Base-by-base conservation (phyloP, 2,888 invertebrate species). In the Phymatocera aterrima region DNA sequence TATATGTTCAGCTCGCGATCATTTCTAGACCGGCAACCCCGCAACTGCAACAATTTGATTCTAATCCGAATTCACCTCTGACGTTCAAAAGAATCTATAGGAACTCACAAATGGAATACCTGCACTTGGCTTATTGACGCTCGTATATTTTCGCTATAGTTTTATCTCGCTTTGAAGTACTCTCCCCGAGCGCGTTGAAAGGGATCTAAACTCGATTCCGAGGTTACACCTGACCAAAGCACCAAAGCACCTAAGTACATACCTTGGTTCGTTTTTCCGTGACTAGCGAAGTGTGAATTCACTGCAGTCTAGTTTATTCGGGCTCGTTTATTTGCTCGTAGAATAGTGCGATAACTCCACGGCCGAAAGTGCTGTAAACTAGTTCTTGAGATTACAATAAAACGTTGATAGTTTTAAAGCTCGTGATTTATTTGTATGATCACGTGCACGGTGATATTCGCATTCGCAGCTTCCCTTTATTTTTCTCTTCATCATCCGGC, bases 221-320 rank as follows among this genome's bases (percentile, higher is more conserved):
- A 37, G 75, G 54, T 57, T 75, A 54, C 40, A 34, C 40, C 28
- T 75, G 54, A 40, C 57, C 75, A 60, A 72, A 57, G 40, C 75
- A 40, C 60, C 57, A 40, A 75, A 40, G 60, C 40, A 43, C 72
- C 68, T 40, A 68, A 46, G 68, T 43, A 68, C 65, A 18, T 37
- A 65, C 54, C 54, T 75, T 40, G 75, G 24, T 24, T 48, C 60
- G 75, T 75, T 75, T 75, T 75, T 40, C 57, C 57, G 37, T 24
- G 24, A 75, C 75, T 24, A 57, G 54, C 75, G 3, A 24, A 60
- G 60, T 75, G 75, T 60, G 75, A 75, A 57, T 57, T 75, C 75
- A 60, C 75, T 60, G 75, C 75, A 54, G 75, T 75, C 57, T 43
- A 75, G 75, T 43, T 75, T 57, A 57, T 37, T 57, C 40, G 24